These are phyloP conservation scores for Diplosoma virens DNA, from an alignment of 23 tunicate genomes.

Conservation along the genomic window DNA sequence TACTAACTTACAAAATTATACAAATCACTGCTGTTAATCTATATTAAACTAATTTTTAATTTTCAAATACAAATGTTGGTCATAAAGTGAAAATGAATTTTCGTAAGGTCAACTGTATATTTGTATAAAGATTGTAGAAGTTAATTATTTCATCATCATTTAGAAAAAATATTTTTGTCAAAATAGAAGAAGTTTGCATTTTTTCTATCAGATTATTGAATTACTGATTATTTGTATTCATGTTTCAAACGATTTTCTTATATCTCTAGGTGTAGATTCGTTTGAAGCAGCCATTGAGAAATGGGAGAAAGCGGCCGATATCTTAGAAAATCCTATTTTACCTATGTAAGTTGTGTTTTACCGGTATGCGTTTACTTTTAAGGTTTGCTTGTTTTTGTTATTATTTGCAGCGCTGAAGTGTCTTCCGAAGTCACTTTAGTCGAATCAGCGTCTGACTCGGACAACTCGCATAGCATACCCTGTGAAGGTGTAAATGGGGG, in stretches of 20 bases:
- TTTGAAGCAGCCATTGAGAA: slow-evolving; percentile 56
- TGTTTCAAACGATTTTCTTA: neutral
- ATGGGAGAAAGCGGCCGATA: slow-evolving; percentile 64
- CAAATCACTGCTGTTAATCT: too few species aligned
- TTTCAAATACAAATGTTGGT: too few species aligned
- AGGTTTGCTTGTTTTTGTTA: neutral
- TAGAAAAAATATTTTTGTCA: neutral
- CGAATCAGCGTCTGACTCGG: too few species aligned
- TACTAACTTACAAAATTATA: too few species aligned
- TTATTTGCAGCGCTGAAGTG: neutral
- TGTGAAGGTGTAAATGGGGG: too few species aligned
- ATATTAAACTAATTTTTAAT: too few species aligned
- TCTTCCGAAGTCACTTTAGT: neutral
- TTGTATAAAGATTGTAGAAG: neutral
- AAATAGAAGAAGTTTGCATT: too few species aligned
- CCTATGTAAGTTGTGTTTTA: slow-evolving; percentile 5
- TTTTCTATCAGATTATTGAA: neutral
- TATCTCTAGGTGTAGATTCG: slow-evolving; percentile 52
- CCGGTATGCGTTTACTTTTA: neutral
- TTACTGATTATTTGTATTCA: neutral
- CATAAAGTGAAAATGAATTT: too few species aligned
- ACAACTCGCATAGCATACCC: too few species aligned
- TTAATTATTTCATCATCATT: neutral
- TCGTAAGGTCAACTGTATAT: too few species aligned
- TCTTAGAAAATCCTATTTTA: slow-evolving; percentile 3